Evolutionary conservation across 2,113 vertebrate species (phyloP), one percentile per base, ranked within the genome.

Genomic region (Rhea pennata): DNA sequence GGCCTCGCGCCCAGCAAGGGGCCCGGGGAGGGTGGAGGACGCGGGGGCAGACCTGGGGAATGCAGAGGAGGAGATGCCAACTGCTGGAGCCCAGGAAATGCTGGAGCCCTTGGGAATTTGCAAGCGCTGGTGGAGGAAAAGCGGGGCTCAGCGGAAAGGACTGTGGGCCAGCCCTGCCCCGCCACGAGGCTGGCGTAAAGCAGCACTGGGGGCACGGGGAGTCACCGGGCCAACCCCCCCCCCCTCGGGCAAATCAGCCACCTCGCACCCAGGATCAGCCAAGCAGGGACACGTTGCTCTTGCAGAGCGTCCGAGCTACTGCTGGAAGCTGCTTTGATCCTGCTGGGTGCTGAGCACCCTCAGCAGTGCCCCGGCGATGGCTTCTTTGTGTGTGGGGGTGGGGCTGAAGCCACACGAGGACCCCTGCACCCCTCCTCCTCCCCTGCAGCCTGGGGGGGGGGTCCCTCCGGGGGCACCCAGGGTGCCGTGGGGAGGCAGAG

Each of bases 51-150:
- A 74, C 42, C 31, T 20, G 58, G 4, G 12, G 40, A 31, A 5
- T 2, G 5, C 9, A 2, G 27, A 75, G 9, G 8, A 44, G 29
- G 19, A 72, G 58, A 15, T 15, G 78, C 29, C 27, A 42, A 62
- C 2, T 8, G 70, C 66, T 21, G 87, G 77, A 91, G 80, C 75
- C 62, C 4, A 73, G 88, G 33, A 74, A 61, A 59, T 11, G 58
- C 64, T 26, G 71, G 66, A 54, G 78, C 62, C 26, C 19, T 54
- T 1, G 40, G 76, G 72, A 87, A 74, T 79, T 62, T 5, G 42
- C 27, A 6, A 20, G 56, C 0, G 0, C 5, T 4, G 0, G 5
- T 9, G 16, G 48, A 10, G 16, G 14, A 10, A 13, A 39, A 50
- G 40, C 2, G 2, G 56, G 33, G 36, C 36, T 15, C 9, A 29